These are phyloP conservation scores for Strigamia maritima DNA, from an alignment of 2,888 invertebrate species.

Conservation along the genomic window DNA sequence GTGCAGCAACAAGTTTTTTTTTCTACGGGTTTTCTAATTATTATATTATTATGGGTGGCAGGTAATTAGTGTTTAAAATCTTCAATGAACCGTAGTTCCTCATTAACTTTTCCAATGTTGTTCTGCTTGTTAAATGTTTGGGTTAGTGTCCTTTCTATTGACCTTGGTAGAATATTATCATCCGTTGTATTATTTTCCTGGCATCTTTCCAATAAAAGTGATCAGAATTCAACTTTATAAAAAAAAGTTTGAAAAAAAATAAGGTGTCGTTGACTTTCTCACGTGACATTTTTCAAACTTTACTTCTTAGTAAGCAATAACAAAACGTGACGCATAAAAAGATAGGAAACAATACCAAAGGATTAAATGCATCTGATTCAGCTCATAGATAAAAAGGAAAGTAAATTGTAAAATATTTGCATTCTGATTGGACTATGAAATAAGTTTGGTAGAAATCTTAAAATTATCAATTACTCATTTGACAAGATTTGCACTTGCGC, in stretches of 20 bases:
- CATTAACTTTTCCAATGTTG: constrained; percentile 8
- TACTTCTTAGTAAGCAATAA: background rate
- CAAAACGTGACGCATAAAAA: background rate
- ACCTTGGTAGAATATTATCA: background rate
- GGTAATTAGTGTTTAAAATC: background rate
- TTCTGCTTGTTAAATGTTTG: background rate
- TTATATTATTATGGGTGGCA: background rate
- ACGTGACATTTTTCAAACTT: background rate
- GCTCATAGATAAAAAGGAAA: background rate
- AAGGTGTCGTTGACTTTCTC: constrained; percentile 11
- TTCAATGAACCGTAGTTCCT: constrained; percentile 7
- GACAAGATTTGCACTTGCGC: background rate
- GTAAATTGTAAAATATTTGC: too few relatives aligned
- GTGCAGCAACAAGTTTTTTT: background rate
- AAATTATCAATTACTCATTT: background rate
- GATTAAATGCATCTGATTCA: background rate
- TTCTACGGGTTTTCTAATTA: background rate
- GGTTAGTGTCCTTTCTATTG: background rate
- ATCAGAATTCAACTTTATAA: background rate
- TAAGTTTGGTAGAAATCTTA: too few relatives aligned
- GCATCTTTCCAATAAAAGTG: constrained; percentile 1
- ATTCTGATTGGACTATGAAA: too few relatives aligned
- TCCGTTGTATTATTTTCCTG: background rate
- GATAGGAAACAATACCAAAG: background rate
- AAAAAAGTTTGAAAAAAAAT: background rate